A percentile compares a stretch with the other conserved stretches of the same genome.
phyloP scores from a whole-genome alignment of 2,797 vertebrate species.

The Brachymystax lenok region DNA sequence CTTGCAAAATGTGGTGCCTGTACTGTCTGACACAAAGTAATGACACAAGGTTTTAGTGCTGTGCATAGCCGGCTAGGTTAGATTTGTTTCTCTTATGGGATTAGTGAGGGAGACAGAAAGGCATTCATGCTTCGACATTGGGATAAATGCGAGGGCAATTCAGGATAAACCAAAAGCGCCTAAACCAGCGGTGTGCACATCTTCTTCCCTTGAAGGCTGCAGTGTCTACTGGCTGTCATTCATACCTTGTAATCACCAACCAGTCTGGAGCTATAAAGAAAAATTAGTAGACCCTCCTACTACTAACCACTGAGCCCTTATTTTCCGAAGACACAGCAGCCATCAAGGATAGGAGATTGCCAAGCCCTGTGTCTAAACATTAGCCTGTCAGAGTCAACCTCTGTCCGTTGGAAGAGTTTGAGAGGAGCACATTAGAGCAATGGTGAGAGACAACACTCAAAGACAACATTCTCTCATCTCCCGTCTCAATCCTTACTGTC shows the following conservation, averaged over 20 bases:
- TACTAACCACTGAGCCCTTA: not conserved
- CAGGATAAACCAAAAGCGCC: conserved; percentile 52
- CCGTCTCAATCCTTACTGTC: conserved; percentile 64
- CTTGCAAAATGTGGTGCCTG: conserved; percentile 39
- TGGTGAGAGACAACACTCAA: conserved; percentile 69
- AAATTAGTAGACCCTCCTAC: not conserved
- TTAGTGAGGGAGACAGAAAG: conserved; percentile 53
- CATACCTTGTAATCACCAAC: not conserved
- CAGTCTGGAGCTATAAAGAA: not conserved
- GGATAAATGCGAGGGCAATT: conserved; percentile 67
- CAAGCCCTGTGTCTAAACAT: conserved; percentile 51
- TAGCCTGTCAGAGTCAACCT: conserved; percentile 50
- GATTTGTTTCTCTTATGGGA: conserved; percentile 59
- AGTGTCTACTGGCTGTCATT: conserved; percentile 49
- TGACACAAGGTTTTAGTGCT: conserved; percentile 38
- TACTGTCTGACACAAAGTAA: conserved; percentile 30
- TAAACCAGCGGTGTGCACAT: conserved; percentile 43
- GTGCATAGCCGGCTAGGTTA: conserved; percentile 48
- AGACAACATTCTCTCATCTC: conserved; percentile 56
- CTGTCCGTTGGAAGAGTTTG: conserved; percentile 51
- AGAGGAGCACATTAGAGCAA: conserved; percentile 66
- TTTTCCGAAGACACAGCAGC: conserved; percentile 57
- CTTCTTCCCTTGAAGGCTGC: conserved; percentile 55
- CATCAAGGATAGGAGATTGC: conserved; percentile 59
- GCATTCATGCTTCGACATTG: conserved; percentile 65